Conservation (phyloP, 2,113 vertebrate genomes). For the Pycnonotus jocosus region DNA sequence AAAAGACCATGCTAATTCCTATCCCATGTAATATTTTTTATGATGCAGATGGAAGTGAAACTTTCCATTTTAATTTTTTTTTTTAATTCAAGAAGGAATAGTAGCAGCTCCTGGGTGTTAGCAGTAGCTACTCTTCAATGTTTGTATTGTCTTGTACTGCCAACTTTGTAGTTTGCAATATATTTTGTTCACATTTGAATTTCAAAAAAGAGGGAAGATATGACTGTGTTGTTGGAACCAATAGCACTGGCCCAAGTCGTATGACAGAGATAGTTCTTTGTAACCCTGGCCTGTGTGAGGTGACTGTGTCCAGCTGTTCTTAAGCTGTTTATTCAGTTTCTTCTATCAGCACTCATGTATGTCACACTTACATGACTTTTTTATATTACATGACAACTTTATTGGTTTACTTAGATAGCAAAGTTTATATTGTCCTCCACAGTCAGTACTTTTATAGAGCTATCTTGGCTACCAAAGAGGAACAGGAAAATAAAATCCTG, state of each 20-base stretch:
- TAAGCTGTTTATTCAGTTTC: slow-evolving; percentile 30
- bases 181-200: slow-evolving; percentile 55
- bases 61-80: background rate
- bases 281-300: background rate
- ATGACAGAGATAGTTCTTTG: slow-evolving; percentile 9
- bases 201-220: slow-evolving; percentile 37
- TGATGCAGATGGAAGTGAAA: background rate
- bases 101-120: background rate
- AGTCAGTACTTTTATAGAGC: background rate
- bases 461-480: background rate
- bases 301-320: slow-evolving; percentile 15
- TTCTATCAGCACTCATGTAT: slow-evolving; percentile 13
- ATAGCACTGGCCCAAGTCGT: background rate
- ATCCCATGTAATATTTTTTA: background rate
- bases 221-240: slow-evolving; percentile 4
- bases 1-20: background rate
- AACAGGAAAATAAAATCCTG: slow-evolving; percentile 1
- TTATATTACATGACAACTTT: background rate
- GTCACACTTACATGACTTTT: slow-evolving; percentile 43
- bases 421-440: slow-evolving; percentile 22
- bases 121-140: background rate
- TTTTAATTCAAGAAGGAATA: background rate
- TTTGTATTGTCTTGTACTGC: background rate
- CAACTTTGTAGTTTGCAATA: background rate
- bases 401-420: background rate